Evolutionary conservation across 2,888 invertebrate genomes (phyloP), one percentile per base, ranked within the genome.

Genomic region (Strigamia transsilvanica): DNA sequence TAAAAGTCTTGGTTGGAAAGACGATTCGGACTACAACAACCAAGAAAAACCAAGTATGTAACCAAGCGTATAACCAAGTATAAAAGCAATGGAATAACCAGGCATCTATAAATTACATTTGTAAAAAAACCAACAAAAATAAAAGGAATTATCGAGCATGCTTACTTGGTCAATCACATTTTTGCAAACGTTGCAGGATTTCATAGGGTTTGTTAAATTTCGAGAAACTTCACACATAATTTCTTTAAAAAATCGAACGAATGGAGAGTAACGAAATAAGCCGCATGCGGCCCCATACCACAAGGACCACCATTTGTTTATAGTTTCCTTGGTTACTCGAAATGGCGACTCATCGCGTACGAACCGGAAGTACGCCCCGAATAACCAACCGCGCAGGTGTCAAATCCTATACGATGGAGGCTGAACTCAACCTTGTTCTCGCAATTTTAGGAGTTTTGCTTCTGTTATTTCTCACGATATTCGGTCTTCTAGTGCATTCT

Each of bases 271-370:
- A 61, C 2, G 61, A 61, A 61, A 61, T 61, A 18, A 61, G 61
- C 61, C 61, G 61, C 61, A 61, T 61, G 61, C 61, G 61, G 61
- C 61, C 61, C 61, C 61, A 12, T 90, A 89, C 84, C 87, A 87
- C 83, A 87, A 86, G 32, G 84, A 86, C 27, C 84, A 84, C 23
- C 89, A 90, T 12, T 85, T 87, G 41, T 89, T 88, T 85, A 86
- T 88, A 85, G 88, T 88, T 6, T 89, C 89, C 0, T 85, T 90
- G 61, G 87, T 88, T 7, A 87, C 86, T 80, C 89, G 90, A 84
- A 87, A 88, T 42, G 88, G 61, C 61, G 18, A 18, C 18, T 2
- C 18, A 61, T 61, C 18, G 23, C 23, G 10, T 23, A 6, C 46
- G 18, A 51, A 61, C 61, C 61, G 61, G 61, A 61, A 61, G 23